Base-by-base conservation (phyloP, 2,113 vertebrate species). In the Malurus melanocephalus region DNA sequence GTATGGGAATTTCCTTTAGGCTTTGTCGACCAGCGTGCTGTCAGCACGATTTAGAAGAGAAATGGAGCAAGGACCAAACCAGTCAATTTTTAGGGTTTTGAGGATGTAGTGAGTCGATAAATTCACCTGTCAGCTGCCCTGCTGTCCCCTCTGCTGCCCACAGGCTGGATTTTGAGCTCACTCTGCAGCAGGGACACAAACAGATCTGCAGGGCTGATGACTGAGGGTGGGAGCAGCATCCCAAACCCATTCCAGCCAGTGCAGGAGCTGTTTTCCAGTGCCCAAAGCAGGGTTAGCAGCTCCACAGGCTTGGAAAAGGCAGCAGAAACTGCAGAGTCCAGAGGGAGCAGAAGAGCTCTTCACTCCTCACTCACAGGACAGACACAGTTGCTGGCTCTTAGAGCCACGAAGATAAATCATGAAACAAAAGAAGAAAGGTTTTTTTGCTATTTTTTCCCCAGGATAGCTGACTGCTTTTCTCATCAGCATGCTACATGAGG, bases 401-500 rank as follows among this genome's bases (percentile, higher is more conserved):
- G 28, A 85, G 27, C 23, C 18, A 40, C 21, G 7, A 74, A 87
- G 40, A 62, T 51, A 80, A 82, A 53, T 73, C 28, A 26, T 21
- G 42, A 77, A 85, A 65, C 16, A 75, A 65, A 59, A 32, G 5
- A 81, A 30, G 13, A 48, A 74, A 80, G 9, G 2, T 14, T 51
- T 45, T 3, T 26, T 3, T 17, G 11, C 0, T 8, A 45, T 20
- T 13, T 22, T 19, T 9, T 15, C 11, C 42, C 7, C 15, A 13
- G 52, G 66, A 32, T 19, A 82, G 23, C 32, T 55, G 43, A 67
- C 13, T 72, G 32, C 65, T 62, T 61, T 66, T 30, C 24, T 82
- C 67, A 90, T 90, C 49, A 57, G 52, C 46, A 82, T 62, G 61
- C 80, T 89, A 33, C 45, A 43, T 57, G 77, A 85, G 75, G 61